Evolutionary conservation across 2,888 invertebrate species (phyloP), one percentile per base, ranked within the genome.

Genomic region (Acleris holmiana): DNA sequence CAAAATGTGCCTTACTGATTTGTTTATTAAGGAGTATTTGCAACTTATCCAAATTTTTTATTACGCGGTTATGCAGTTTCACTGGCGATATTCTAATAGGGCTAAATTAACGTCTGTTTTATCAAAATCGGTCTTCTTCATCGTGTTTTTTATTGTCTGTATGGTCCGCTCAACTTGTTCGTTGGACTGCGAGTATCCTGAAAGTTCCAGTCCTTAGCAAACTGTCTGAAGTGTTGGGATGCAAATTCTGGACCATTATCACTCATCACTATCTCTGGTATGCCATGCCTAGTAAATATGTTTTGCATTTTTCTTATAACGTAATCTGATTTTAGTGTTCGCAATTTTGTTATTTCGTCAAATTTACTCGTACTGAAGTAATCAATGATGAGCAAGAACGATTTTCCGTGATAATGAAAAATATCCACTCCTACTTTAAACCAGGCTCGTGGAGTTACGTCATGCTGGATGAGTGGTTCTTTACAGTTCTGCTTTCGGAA

Each of bases 41-140:
- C n/a, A n/a, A n/a, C n/a, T n/a, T n/a, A n/a, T n/a, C n/a, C n/a
- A n/a, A n/a, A n/a, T n/a, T n/a, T n/a, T n/a, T n/a, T n/a, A n/a
- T n/a, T n/a, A n/a, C n/a, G n/a, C n/a, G n/a, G n/a, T n/a, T n/a
- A n/a, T n/a, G n/a, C n/a, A n/a, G n/a, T n/a, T n/a, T n/a, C n/a
- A n/a, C n/a, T n/a, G n/a, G n/a, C n/a, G n/a, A n/a, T n/a, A 51
- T 51, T 50, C 50, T 13, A 50, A 50, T 15, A 50, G 50, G 17
- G 50, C 50, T 50, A 50, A 19, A 29, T 29, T 56, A 23, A 56
- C 46, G 44, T 56, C 56, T 7, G 46, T 25, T 18, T 46, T 56
- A n/a, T 46, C 56, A 17, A 46, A 56, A 23, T 23, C 46, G 8
- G 46, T 56, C 44, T 56, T 56, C n/a, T 44, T 41, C 56, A 56